phyloP scores from a whole-genome alignment of 2,113 vertebrate species.

The Narcine bancroftii region DNA sequence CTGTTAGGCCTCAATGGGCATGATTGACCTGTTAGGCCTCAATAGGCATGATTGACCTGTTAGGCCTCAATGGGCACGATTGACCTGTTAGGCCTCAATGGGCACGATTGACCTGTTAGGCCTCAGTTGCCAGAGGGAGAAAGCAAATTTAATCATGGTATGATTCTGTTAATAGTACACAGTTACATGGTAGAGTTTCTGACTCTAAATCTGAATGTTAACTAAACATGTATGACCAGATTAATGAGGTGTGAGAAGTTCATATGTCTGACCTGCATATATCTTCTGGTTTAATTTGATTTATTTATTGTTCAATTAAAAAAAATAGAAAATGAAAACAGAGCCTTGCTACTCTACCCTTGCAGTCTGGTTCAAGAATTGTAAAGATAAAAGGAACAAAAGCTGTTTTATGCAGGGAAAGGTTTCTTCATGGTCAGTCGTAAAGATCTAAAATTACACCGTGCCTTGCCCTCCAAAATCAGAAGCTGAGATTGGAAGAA shows the following conservation, averaged over 20 bases:
- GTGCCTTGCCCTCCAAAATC: slow-evolving; percentile 61
- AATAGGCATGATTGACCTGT: not conserved
- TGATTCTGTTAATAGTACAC: not conserved
- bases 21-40: too few relatives aligned
- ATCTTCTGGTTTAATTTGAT: not conserved
- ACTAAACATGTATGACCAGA: not conserved
- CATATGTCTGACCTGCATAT: not conserved
- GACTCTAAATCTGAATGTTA: not conserved
- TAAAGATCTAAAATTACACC: slow-evolving; percentile 50
- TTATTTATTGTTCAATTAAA: not conserved
- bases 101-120: not conserved
- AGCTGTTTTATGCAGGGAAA: slow-evolving; percentile 52
- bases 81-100: not conserved
- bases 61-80: not conserved
- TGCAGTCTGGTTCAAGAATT: slow-evolving; percentile 50
- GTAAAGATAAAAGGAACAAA: slow-evolving; percentile 53
- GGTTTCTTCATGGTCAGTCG: slow-evolving; percentile 58
- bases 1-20: too few relatives aligned
- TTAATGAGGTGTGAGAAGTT: not conserved
- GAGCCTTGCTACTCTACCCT: slow-evolving; percentile 39
- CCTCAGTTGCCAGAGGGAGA: not conserved
- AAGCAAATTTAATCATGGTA: slow-evolving; percentile 3
- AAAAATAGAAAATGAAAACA: slow-evolving; percentile 35
- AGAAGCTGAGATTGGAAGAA: slow-evolving; percentile 70
- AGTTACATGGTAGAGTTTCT: not conserved